These are phyloP conservation scores for Rhinopomastus cyanomelas DNA, from an alignment of 2,113 vertebrate genomes.

Conservation along the genomic window DNA sequence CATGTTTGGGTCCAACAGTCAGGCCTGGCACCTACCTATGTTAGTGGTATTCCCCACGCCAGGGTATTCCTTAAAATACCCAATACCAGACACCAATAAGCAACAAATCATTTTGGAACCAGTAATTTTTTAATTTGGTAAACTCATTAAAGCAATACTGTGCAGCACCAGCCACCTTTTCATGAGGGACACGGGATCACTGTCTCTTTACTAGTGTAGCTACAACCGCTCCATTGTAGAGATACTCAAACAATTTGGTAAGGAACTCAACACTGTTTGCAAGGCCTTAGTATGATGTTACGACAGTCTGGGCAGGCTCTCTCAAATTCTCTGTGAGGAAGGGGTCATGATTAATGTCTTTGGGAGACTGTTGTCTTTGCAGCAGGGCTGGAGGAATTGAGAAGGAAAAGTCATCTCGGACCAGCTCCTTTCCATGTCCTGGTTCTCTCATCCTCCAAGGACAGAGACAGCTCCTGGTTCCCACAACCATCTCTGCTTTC, in stretches of 20 bases:
- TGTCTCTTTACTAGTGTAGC: background rate
- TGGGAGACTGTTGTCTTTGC: background rate
- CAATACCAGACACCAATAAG: background rate
- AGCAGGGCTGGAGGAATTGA: background rate
- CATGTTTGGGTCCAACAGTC: background rate
- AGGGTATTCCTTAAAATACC: background rate
- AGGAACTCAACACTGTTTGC: background rate
- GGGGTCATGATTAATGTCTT: background rate
- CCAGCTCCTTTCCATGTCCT: background rate
- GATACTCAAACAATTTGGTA: background rate
- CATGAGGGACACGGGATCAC: background rate
- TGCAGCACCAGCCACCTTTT: background rate
- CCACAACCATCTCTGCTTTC: background rate
- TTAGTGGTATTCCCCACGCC: background rate
- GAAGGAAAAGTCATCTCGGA: background rate
- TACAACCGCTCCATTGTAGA: accelerated
- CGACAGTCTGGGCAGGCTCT: background rate
- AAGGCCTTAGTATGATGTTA: background rate
- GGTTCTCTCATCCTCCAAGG: background rate
- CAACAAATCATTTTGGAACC: background rate
- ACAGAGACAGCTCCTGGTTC: background rate
- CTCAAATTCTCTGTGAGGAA: background rate
- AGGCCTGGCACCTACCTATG: background rate
- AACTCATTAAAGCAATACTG: background rate
- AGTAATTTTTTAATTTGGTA: background rate